Percentiles rank a stretch among this genome's conserved stretches.
phyloP scores from a whole-genome alignment of 1,140 invertebrate species.

The Eulimnadia texana region DNA sequence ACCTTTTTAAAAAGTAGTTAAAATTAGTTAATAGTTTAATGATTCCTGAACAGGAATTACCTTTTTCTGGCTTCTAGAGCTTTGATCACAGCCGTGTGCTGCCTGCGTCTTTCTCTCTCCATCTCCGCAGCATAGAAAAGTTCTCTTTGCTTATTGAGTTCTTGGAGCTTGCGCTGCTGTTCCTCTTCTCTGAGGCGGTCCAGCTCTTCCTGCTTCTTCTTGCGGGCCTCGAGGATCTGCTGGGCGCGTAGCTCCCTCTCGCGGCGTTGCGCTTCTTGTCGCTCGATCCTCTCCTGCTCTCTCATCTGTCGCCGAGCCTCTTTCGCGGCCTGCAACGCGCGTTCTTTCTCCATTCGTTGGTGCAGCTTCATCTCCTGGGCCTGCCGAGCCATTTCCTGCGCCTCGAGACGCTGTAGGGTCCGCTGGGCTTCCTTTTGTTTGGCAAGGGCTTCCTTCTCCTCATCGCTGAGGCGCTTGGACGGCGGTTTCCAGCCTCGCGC shows the following conservation, averaged over 20 bases:
- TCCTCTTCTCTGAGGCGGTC: slow-evolving; percentile 71
- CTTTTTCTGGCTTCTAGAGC: slow-evolving; percentile 66
- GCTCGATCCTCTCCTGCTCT: slow-evolving; percentile 61
- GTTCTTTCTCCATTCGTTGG: slow-evolving; percentile 35
- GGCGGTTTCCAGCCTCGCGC: slow-evolving; percentile 21
- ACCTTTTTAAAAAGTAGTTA: slow-evolving; percentile 27
- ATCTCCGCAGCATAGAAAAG: slow-evolving; percentile 68
- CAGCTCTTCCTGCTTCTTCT: slow-evolving; percentile 67
- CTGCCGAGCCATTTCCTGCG: slow-evolving; percentile 27
- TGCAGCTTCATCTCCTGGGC: slow-evolving; percentile 29
- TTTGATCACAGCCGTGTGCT: slow-evolving; percentile 76
- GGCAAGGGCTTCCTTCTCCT: slow-evolving; percentile 20
- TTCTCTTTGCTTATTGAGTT: slow-evolving; percentile 74
- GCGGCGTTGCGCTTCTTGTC: slow-evolving; percentile 54
- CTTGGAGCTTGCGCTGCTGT: slow-evolving; percentile 66
- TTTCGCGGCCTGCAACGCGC: slow-evolving; percentile 43
- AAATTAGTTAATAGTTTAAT: background rate
- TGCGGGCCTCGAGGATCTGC: slow-evolving; percentile 57
- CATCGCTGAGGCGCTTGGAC: slow-evolving; percentile 26
- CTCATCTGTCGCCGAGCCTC: slow-evolving; percentile 37
- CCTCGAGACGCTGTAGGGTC: slow-evolving; percentile 18
- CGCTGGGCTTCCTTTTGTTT: slow-evolving; percentile 12
- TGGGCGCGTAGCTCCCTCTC: slow-evolving; percentile 59
- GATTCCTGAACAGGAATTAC: no score
- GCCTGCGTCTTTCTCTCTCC: slow-evolving; percentile 77